Evolutionary conservation across 2,797 vertebrate genomes (phyloP).

Genomic region (Taeniopygia guttata): DNA sequence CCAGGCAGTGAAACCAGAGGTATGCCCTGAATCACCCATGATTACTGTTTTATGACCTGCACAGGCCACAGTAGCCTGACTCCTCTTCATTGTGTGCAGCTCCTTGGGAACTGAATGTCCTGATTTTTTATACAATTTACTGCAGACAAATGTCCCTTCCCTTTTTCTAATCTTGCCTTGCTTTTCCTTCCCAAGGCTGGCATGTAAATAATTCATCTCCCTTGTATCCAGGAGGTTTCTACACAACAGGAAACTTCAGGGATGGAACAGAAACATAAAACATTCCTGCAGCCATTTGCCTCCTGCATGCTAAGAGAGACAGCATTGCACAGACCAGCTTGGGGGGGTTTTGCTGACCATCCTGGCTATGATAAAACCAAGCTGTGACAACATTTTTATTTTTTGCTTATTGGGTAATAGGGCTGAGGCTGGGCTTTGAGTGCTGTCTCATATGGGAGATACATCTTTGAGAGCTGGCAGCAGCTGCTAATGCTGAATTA

Average conservation of each 20-base stretch:
- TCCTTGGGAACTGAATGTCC: constrained; percentile 42
- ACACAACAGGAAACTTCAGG: constrained; percentile 54
- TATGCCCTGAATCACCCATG: background rate
- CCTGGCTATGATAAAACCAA: constrained; percentile 3
- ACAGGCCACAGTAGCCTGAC: background rate
- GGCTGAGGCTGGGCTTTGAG: background rate
- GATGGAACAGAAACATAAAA: constrained; percentile 64
- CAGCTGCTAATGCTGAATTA: background rate
- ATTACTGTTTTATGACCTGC: constrained; percentile 22
- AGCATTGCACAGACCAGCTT: fast-evolving
- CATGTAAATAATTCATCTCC: constrained; percentile 59
- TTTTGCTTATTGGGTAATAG: constrained; percentile 21
- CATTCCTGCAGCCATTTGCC: background rate
- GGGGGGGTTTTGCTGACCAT: background rate
- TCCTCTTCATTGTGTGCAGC: background rate
- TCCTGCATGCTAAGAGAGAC: constrained; percentile 35
- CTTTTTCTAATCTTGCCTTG: constrained; percentile 43
- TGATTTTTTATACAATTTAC: constrained; percentile 14
- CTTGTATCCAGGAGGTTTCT: constrained; percentile 59
- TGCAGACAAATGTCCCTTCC: constrained; percentile 41
- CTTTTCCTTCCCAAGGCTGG: constrained; percentile 52
- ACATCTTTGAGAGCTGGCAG: background rate
- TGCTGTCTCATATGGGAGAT: background rate
- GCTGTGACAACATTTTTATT: background rate
- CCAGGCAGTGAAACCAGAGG: background rate